Evolutionary conservation across 2,113 vertebrate genomes (phyloP).

Genomic region (Clarias magur): DNA sequence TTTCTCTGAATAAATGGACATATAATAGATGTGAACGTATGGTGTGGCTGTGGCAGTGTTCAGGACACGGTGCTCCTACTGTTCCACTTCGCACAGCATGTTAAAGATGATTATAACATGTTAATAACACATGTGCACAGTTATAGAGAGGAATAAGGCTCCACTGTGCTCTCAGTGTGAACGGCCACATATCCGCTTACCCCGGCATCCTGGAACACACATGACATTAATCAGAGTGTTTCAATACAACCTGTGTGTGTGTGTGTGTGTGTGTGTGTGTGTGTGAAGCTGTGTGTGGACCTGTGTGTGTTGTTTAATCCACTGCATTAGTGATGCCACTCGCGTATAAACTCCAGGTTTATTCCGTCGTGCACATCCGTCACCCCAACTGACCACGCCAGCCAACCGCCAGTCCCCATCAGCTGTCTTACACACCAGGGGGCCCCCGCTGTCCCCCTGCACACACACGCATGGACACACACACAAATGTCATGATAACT

Average conservation of each 20-base stretch:
- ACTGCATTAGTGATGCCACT: constrained; percentile 72
- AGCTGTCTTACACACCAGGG: constrained; percentile 75
- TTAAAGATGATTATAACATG: not conserved
- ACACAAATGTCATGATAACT: not conserved
- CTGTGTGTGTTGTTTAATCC: constrained; percentile 67
- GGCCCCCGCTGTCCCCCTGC: constrained; percentile 86
- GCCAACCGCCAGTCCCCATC: constrained; percentile 77
- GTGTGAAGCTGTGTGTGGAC: constrained; percentile 20
- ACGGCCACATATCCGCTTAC: not conserved
- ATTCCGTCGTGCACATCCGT: constrained; percentile 79
- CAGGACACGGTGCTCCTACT: not conserved
- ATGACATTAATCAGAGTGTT: not conserved
- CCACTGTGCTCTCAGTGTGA: not conserved
- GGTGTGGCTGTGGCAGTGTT: not conserved
- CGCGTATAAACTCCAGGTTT: constrained; percentile 84
- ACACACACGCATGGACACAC: not conserved
- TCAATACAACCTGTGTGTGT: not conserved
- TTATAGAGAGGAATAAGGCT: not conserved
- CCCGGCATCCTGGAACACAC: not conserved
- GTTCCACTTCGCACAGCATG: not conserved
- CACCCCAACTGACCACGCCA: constrained; percentile 85
- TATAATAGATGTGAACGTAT: not conserved
- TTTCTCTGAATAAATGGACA: not conserved
- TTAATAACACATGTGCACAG: not conserved
- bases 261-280: not conserved